Percentiles rank a stretch among this genome's conserved stretches.
phyloP scores from a whole-genome alignment of 2,113 vertebrate genomes.

The Ia io region DNA sequence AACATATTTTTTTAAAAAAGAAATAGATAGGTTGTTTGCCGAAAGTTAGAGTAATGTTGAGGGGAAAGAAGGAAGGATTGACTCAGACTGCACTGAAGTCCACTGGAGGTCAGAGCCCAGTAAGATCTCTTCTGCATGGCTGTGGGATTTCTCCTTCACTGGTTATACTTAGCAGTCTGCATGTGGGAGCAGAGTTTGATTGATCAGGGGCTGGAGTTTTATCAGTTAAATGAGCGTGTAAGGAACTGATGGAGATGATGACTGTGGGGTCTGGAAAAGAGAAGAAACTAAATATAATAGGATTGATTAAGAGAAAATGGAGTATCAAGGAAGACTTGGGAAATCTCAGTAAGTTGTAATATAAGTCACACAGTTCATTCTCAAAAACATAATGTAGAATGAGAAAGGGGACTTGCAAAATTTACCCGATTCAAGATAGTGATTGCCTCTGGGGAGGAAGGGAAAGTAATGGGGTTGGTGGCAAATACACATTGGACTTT shows the following conservation, averaged over 20 bases:
- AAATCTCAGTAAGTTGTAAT: neutral
- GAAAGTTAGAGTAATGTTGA: neutral
- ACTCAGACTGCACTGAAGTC: neutral
- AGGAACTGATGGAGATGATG: neutral
- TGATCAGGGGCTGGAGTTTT: neutral
- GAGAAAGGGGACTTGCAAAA: neutral
- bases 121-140: neutral
- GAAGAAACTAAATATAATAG: neutral
- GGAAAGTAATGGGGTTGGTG: neutral
- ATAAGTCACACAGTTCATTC: neutral
- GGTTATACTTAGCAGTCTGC: neutral
- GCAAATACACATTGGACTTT: neutral
- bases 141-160: neutral
- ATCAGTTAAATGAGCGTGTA: neutral
- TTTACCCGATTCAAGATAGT: neutral
- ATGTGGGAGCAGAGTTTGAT: neutral
- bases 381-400: neutral
- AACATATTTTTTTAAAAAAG: neutral
- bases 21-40: neutral
- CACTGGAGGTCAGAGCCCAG: neutral
- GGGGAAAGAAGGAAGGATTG: neutral
- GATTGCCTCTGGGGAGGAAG: neutral
- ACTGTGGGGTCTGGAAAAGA: neutral
- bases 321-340: neutral
- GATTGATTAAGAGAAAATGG: neutral